Evolutionary conservation across 2,113 vertebrate genomes (phyloP).

Genomic region (Alligator sinensis): DNA sequence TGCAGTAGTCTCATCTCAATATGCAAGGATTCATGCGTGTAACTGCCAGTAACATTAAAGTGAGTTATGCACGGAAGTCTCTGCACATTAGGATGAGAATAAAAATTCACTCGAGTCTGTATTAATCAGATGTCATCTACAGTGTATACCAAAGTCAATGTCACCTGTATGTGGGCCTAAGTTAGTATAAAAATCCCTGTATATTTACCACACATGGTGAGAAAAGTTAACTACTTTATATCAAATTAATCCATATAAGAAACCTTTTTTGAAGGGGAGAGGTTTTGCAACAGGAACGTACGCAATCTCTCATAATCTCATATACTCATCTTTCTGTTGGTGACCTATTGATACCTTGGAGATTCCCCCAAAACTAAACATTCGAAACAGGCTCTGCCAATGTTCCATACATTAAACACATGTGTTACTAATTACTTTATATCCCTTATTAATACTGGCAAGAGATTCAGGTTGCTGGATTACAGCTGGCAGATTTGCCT

Average conservation of each 20-base stretch:
- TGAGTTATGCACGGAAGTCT: neutral
- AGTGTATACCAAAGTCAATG: neutral
- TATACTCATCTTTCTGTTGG: neutral
- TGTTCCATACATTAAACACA: neutral
- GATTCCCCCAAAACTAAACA: neutral
- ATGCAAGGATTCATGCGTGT: neutral
- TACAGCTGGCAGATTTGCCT: neutral
- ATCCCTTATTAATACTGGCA: neutral
- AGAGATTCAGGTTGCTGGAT: fast-evolving
- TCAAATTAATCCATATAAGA: neutral
- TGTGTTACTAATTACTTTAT: neutral
- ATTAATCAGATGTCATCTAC: neutral
- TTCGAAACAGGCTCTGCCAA: neutral
- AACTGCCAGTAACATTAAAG: neutral
- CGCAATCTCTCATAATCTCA: neutral
- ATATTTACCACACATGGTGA: neutral
- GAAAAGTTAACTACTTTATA: neutral
- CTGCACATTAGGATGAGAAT: neutral
- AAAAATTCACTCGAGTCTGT: neutral
- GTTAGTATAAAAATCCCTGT: neutral
- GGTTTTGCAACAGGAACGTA: neutral
- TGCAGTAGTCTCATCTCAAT: neutral
- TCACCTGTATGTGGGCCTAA: neutral
- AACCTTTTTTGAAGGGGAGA: neutral
- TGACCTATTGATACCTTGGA: neutral